Evolutionary conservation across 2,113 vertebrate species (phyloP).

Genomic region (Choloepus hoffmanni): DNA sequence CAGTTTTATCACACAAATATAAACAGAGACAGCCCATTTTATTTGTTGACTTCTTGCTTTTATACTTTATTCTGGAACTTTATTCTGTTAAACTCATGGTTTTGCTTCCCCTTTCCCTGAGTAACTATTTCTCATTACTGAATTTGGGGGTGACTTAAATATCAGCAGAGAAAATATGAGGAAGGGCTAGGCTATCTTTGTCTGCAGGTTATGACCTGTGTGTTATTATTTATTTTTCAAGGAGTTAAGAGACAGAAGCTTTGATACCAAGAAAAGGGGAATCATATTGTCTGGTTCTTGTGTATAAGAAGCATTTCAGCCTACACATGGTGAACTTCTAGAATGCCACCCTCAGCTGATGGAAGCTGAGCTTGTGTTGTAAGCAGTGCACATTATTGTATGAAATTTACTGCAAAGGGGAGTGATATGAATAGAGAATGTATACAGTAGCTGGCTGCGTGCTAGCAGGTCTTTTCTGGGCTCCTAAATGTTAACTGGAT

Average conservation of each 20-base stretch:
- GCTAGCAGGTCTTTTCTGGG: slow-evolving; percentile 88
- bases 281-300: background rate
- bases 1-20: slow-evolving; percentile 47
- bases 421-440: slow-evolving; percentile 84
- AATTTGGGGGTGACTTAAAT: background rate
- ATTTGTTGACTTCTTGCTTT: slow-evolving; percentile 36
- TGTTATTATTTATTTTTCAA: slow-evolving; percentile 13
- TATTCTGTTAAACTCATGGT: background rate
- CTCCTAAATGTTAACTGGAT: slow-evolving; percentile 89
- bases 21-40: slow-evolving; percentile 42
- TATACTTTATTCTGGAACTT: background rate
- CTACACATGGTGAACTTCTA: background rate
- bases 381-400: slow-evolving; percentile 75
- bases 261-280: background rate
- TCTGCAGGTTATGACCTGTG: background rate
- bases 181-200: slow-evolving; percentile 4
- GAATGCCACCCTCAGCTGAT: slow-evolving; percentile 30
- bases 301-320: background rate
- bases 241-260: background rate
- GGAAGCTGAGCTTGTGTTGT: slow-evolving; percentile 62
- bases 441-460: slow-evolving; percentile 85
- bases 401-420: slow-evolving; percentile 84
- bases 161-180: slow-evolving; percentile 11
- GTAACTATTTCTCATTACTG: background rate
- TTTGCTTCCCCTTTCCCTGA: slow-evolving; percentile 19